Evolutionary conservation across 2,113 vertebrate species (phyloP).

Genomic region (Antechinus stuartii): DNA sequence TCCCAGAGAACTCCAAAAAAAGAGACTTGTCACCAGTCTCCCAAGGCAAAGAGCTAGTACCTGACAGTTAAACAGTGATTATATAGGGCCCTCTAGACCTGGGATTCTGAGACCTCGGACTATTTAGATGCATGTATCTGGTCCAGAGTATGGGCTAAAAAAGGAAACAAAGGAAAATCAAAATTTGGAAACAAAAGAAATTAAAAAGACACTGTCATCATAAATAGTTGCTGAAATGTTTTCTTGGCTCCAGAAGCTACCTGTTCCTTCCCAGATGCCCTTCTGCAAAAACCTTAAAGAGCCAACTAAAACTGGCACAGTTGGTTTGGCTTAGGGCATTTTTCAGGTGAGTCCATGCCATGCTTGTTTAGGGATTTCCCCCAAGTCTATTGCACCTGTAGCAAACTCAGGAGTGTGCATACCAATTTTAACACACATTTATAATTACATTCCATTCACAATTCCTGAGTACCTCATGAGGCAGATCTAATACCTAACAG

Average conservation of each 20-base stretch:
- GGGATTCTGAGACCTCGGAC: not conserved
- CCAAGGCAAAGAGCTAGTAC: not conserved
- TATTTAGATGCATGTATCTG: not conserved
- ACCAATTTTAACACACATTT: not conserved
- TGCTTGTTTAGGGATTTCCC: not conserved
- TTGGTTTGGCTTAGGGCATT: not conserved
- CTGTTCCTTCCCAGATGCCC: not conserved
- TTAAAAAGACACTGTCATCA: not conserved
- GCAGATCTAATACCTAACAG: not conserved
- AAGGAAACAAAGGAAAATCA: not conserved
- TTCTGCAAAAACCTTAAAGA: not conserved
- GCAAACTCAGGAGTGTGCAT: not conserved
- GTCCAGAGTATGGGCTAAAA: not conserved
- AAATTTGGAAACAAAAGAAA: not conserved
- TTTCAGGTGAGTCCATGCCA: not conserved
- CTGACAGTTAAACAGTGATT: not conserved
- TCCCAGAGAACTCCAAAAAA: not conserved
- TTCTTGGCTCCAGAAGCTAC: not conserved
- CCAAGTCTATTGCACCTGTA: not conserved
- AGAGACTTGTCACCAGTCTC: no score
- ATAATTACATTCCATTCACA: not conserved
- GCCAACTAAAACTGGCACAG: not conserved
- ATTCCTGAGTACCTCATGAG: not conserved
- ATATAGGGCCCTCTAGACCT: not conserved
- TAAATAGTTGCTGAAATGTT: not conserved